Evolutionary conservation across 2,797 vertebrate genomes (phyloP).

Genomic region (Xenops minutus): DNA sequence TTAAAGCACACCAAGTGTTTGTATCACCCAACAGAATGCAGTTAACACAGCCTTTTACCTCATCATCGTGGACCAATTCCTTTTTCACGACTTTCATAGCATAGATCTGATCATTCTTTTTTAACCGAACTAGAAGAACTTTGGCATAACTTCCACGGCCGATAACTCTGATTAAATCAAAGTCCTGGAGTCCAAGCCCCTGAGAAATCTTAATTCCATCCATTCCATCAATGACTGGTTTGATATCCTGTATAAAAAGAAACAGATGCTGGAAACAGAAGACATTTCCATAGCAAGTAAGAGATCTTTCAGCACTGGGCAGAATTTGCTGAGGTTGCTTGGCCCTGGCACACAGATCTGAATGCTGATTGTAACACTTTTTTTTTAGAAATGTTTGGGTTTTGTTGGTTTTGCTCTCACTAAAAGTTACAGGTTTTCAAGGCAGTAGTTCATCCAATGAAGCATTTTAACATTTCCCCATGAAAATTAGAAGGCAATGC

Average conservation of each 20-base stretch:
- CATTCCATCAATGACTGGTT: slow-evolving; percentile 92
- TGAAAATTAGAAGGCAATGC: background rate
- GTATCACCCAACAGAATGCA: background rate
- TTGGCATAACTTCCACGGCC: slow-evolving; percentile 97
- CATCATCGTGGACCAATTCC: slow-evolving; percentile 96
- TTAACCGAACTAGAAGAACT: slow-evolving; percentile 94
- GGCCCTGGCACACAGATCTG: background rate
- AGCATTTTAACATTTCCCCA: background rate
- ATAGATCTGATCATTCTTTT: slow-evolving; percentile 93
- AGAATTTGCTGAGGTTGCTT: background rate
- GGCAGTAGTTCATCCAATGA: background rate
- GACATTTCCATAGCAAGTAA: background rate
- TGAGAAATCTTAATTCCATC: slow-evolving; percentile 94
- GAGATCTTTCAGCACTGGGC: background rate
- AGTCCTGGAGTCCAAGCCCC: slow-evolving; percentile 90
- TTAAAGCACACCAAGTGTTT: background rate
- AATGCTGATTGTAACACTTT: background rate
- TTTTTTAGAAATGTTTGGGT: background rate
- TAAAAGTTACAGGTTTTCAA: background rate
- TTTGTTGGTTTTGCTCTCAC: background rate
- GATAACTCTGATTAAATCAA: slow-evolving; percentile 95
- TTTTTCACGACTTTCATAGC: slow-evolving; percentile 99
- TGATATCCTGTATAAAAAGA: slow-evolving; percentile 82
- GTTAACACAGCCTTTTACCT: slow-evolving; percentile 77
- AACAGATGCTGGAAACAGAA: background rate